Base-by-base conservation (phyloP, 1,140 invertebrate species). In the Diploscapter pachys region DNA sequence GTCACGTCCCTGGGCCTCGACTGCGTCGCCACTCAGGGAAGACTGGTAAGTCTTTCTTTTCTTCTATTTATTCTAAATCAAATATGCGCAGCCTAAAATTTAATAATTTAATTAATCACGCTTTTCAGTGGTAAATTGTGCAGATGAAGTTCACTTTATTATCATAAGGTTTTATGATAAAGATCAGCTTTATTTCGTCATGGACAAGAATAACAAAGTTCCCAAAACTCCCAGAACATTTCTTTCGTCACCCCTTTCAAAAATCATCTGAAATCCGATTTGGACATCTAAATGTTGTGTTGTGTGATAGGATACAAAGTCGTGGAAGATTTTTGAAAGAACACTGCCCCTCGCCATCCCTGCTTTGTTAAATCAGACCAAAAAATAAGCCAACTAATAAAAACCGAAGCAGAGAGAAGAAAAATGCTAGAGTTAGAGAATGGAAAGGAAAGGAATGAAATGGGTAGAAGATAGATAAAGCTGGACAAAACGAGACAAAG, bases 131-230 rank as follows among this genome's bases (percentile, higher is more conserved):
- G 63, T 55, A 9, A 6, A 9, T 53, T 68, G 66, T 53, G 31
- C 11, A n/a, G 31, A 9, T 55, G 31, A 31, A 65, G 63, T 49
- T 13, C 13, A 59, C 9, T 11, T 31, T 11, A 59, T 11, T 11
- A 31, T 59, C 57, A 31, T 31, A 2, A 31, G 51, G 66, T 31
- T 31, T 31, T 31, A 31, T 31, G 31, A 31, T 31, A 31, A 11
- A 52, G 57, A 68, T 55, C 11, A 68, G 52, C 66, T 68, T 55
- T 55, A 68, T 68, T 68, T 55, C 66, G 66, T 48, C 8, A n/a
- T 53, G 66, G 6, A 55, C 0, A 31, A 65, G 31, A 65, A 65
- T 65, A 31, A 9, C 63, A 13, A 8, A 31, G 13, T 31, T 31
- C 9, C 51, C 63, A 9, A 13, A 13, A 31, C 31, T 31, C 31